phyloP scores from a whole-genome alignment of 2,797 vertebrate genomes.

The Silurus aristotelis region DNA sequence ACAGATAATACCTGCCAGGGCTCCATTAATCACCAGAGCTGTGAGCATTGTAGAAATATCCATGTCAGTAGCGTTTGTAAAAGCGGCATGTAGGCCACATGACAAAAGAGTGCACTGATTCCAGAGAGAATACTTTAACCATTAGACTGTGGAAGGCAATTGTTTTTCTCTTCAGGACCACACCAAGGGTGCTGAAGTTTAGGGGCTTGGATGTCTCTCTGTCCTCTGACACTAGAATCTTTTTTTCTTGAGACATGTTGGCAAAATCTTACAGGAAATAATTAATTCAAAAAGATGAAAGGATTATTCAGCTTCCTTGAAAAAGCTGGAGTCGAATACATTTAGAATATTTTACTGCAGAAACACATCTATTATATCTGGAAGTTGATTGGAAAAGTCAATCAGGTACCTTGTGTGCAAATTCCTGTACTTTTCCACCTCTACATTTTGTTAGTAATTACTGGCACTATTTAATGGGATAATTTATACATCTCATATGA shows the following conservation, averaged over 20 bases:
- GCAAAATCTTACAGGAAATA: constrained; percentile 27
- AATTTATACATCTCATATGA: neutral
- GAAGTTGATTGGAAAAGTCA: neutral
- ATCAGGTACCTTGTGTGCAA: neutral
- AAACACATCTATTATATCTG: neutral
- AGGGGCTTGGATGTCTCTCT: constrained; percentile 55
- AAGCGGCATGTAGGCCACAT: constrained; percentile 59
- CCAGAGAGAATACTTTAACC: constrained; percentile 56
- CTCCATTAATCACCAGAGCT: constrained; percentile 65
- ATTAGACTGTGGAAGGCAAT: constrained; percentile 45
- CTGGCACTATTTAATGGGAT: neutral
- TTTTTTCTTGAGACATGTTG: neutral
- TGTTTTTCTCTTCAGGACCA: constrained; percentile 64
- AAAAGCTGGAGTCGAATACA: neutral
- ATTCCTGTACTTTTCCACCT: neutral
- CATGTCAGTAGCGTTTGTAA: constrained; percentile 66
- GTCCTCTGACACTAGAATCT: constrained; percentile 48
- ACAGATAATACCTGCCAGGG: constrained; percentile 53
- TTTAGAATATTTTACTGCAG: neutral
- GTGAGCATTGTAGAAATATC: constrained; percentile 61
- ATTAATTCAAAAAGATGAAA: constrained; percentile 52
- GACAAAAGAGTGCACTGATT: constrained; percentile 67
- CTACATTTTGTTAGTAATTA: neutral
- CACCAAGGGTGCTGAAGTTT: constrained; percentile 59
- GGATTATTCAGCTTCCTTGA: constrained; percentile 45